These are phyloP conservation scores for Drosophila fulvimacula DNA, from an alignment of 2,888 invertebrate genomes.

Conservation along the genomic window DNA sequence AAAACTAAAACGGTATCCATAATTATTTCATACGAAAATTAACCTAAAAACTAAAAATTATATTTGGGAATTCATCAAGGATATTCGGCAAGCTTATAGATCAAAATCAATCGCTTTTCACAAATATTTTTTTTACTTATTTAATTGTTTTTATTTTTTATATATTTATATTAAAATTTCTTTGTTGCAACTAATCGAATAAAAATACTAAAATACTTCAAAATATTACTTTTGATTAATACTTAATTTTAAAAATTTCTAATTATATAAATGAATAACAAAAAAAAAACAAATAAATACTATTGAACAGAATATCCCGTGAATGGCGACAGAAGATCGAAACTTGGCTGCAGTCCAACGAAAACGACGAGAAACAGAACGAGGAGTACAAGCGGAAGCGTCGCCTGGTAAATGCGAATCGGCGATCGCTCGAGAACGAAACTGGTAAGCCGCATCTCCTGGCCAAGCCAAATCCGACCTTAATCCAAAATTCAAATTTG, in stretches of 20 bases:
- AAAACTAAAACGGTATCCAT: background rate
- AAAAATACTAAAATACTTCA: background rate
- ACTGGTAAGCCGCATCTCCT: slow-evolving; percentile 87
- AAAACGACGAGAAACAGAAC: slow-evolving; percentile 90
- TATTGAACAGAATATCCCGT: slow-evolving; percentile 85
- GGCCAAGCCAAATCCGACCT: background rate
- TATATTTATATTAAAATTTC: background rate
- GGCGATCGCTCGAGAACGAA: slow-evolving; percentile 93
- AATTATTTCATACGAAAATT: background rate
- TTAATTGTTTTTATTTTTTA: background rate
- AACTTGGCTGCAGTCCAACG: slow-evolving; percentile 95
- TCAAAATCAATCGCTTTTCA: background rate
- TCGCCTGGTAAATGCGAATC: slow-evolving; percentile 88
- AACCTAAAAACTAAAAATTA: background rate
- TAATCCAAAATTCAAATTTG: background rate
- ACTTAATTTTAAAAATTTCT: background rate
- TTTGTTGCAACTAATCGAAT: background rate
- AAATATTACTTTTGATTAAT: background rate
- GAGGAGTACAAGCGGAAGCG: slow-evolving; percentile 89
- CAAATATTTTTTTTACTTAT: background rate
- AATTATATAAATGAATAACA: background rate
- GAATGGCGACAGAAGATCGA: slow-evolving; percentile 96
- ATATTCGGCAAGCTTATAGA: background rate
- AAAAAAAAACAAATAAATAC: background rate
- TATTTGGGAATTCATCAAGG: too few species aligned